Base-by-base conservation (phyloP, 1,140 invertebrate genomes). In the Formica exsecta region DNA sequence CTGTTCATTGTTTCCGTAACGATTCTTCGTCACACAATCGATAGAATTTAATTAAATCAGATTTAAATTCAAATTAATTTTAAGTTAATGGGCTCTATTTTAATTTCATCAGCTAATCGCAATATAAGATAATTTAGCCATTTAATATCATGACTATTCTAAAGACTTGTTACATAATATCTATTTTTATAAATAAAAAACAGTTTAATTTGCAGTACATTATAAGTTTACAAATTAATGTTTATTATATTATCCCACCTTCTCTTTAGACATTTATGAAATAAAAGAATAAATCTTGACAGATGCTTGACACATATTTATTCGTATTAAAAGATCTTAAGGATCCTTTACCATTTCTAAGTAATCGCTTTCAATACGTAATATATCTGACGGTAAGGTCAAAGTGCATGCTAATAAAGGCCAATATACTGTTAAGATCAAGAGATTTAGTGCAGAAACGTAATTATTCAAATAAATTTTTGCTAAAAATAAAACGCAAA, bases 61-160 rank as follows among this genome's bases (percentile, higher is more conserved):
- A 74, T 83, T 61, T 62, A 61, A 83, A 83, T 74, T 44, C 38
- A 48, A 83, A 83, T 83, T 61, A 13, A 74, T 62, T 83, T 83
- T 54, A 59, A 83, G 38, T 74, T 32, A 32, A 22, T 19, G 16
- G 57, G 7, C 6, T 71, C 19, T 25, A n/a, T 11, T 44, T 71
- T 81, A 59, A 81, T 81, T 81, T 25, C 54, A 25, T 1, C 19
- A 6, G 7, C 7, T n/a, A 25, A 8, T n/a, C 7, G 32, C 0
- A 8, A 19, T 64, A 61, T 44, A 16, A n/a, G 2, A n/a, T 5
- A 32, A 64, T 11, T n/a, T 65, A 44, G n/a, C n/a, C 6, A 41
- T 79, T 65, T 16, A 25, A 5, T 16, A 36, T 16, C 2, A n/a
- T 38, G 16, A 79, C 44, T 51, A 54, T 25, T 6, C 11, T 4